Conservation (phyloP, 2,113 vertebrate species). For the Paramormyrops kingsleyae region DNA sequence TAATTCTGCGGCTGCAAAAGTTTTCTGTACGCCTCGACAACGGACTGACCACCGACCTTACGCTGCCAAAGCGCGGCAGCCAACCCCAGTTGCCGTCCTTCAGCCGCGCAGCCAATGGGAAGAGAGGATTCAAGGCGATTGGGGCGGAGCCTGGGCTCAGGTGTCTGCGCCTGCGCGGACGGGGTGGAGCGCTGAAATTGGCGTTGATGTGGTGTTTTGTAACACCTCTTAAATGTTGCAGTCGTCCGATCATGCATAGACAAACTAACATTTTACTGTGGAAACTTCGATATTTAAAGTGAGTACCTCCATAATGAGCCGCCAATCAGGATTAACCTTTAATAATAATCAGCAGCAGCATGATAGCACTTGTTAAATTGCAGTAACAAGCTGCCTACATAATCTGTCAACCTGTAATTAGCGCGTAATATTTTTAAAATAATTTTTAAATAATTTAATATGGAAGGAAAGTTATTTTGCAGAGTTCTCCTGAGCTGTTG, state of each 20-base stretch:
- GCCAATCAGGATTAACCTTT: neutral
- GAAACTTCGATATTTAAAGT: constrained; percentile 50
- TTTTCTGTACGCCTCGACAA: neutral
- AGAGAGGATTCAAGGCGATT: neutral
- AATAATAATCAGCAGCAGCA: neutral
- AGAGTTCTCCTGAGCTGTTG: neutral
- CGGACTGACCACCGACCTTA: neutral
- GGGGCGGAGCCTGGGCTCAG: neutral
- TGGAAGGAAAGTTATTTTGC: neutral
- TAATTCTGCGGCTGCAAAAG: neutral
- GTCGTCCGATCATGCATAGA: constrained; percentile 45
- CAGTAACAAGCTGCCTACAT: neutral
- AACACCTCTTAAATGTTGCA: neutral
- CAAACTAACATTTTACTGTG: constrained; percentile 38
- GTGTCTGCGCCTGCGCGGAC: neutral
- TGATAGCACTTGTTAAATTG: neutral
- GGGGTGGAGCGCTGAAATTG: neutral
- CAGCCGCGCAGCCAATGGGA: neutral
- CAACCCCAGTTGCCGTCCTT: neutral
- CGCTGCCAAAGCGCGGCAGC: neutral
- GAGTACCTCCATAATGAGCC: constrained; percentile 24
- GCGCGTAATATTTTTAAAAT: neutral
- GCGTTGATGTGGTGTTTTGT: neutral
- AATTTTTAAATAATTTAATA: neutral
- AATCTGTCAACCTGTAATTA: neutral